Base-by-base conservation (phyloP, 2,113 vertebrate species). In the Indicator indicator region DNA sequence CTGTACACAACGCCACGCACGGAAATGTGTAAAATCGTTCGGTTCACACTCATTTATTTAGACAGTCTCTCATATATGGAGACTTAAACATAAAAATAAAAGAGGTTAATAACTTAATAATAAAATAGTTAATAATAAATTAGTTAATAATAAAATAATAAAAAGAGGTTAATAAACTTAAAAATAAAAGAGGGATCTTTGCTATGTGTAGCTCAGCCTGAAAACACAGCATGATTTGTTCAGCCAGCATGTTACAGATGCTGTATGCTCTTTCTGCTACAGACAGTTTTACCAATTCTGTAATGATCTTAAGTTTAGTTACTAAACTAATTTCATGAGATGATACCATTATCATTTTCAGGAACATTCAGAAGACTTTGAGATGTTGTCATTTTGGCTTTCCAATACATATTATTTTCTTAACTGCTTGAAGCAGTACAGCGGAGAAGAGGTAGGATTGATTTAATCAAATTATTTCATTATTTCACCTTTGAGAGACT, bases 361-460 rank as follows among this genome's bases (percentile, higher is more conserved):
- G 99, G 98, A 98, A 69, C 97, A 99, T 73, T 94, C 96, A 70
- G 98, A 99, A 96, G 98, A 99, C 96, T 98, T 99, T 96, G 99
- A 99, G 94, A 96, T 98, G 94, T 75, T 99, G 93, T 99, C 99
- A 6, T 99, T 99, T 86, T 99, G 99, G 99, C 98, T 99, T 67
- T 99, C 99, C 55, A 99, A 99, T 89, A 98, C 98, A 0, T 98
- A 98, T 18, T 98, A 98, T 94, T 98, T 99, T 93, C 98, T 99
- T 80, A 99, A 99, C 96, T 99, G 99, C 94, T 96, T 99, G 96
- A 99, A 99, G 96, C 99, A 99, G 86, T 99, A 99, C 98, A 99
- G 99, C 5, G 99, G 99, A 8, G 99, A 99, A 95, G 99, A 99
- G 98, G 99, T 99, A 97, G 44, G 98, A 68, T 48, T 15, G 1